Evolutionary conservation across 1,140 invertebrate species (phyloP).

Genomic region (Ips nitidus): DNA sequence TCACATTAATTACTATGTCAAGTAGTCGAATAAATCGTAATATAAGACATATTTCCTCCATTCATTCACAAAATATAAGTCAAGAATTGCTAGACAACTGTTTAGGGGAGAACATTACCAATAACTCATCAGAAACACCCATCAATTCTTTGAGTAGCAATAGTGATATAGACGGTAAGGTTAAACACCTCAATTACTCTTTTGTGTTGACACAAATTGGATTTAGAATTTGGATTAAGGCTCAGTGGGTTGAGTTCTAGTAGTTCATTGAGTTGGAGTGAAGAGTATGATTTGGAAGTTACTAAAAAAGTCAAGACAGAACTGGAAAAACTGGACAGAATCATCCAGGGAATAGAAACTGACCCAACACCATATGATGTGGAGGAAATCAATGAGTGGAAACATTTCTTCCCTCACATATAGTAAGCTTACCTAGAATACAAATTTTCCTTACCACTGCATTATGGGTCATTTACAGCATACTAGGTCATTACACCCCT

Average conservation of each 20-base stretch:
- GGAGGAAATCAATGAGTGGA: conserved; percentile 44
- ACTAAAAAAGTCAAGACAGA: conserved; percentile 39
- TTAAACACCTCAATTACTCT: background rate
- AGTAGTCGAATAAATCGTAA: no score
- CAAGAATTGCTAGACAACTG: background rate
- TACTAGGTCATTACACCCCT: conserved; percentile 27
- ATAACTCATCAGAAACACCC: background rate
- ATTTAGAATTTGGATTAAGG: conserved; percentile 20
- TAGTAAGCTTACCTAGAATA: conserved; percentile 12
- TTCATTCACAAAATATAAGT: background rate
- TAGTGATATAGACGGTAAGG: conserved; percentile 18
- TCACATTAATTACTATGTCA: no score
- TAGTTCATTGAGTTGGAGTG: conserved; percentile 46
- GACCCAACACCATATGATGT: conserved; percentile 38
- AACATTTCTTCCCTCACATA: conserved; percentile 41
- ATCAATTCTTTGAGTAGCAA: no score
- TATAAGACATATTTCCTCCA: no score
- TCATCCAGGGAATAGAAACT: conserved; percentile 38
- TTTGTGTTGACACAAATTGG: background rate
- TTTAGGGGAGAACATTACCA: conserved; percentile 15
- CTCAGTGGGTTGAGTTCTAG: conserved; percentile 37
- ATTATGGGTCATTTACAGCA: conserved; percentile 22
- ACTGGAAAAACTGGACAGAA: conserved; percentile 41
- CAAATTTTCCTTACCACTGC: background rate
- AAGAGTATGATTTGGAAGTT: conserved; percentile 42